These are phyloP conservation scores for Rhabdophis nuchalis DNA, from an alignment of 2,797 vertebrate species.

Conservation along the genomic window DNA sequence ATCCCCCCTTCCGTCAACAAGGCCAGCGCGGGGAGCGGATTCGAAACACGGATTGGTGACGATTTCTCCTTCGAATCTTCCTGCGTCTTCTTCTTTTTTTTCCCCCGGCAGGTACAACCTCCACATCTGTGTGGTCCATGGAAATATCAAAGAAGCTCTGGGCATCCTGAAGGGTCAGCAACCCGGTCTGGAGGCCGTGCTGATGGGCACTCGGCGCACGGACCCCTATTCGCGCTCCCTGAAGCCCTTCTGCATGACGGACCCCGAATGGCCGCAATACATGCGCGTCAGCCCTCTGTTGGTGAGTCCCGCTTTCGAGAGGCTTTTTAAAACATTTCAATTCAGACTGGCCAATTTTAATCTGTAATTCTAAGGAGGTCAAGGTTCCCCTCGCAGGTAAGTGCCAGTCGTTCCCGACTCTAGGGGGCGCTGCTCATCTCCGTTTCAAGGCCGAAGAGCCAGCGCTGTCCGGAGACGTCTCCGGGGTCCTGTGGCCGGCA, in stretches of 20 bases:
- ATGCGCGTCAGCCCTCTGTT: constrained; percentile 92
- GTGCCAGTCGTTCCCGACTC: too few species aligned
- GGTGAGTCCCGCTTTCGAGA: constrained; percentile 70
- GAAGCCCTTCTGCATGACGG: constrained; percentile 80
- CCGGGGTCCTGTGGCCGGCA: too few species aligned
- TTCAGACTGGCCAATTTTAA: too few species aligned
- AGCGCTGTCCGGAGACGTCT: too few species aligned
- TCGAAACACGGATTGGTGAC: background rate
- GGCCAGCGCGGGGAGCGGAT: background rate
- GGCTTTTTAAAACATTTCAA: too few species aligned
- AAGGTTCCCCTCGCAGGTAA: too few species aligned
- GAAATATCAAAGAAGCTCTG: constrained; percentile 85
- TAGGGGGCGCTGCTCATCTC: too few species aligned
- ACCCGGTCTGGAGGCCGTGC: constrained; percentile 81
- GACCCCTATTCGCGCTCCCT: constrained; percentile 89
- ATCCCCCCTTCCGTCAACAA: background rate
- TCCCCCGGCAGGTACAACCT: constrained; percentile 79
- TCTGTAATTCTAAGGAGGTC: too few species aligned
- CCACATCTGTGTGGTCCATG: constrained; percentile 81
- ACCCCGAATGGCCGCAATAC: constrained; percentile 87
- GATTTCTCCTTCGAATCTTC: background rate
- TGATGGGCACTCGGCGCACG: constrained; percentile 91
- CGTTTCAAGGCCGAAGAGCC: too few species aligned
- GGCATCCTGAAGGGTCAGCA: constrained; percentile 73
- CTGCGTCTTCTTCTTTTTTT: too few species aligned